Evolutionary conservation across 2,113 vertebrate genomes (phyloP).

Genomic region (Melanerpes aurifrons): DNA sequence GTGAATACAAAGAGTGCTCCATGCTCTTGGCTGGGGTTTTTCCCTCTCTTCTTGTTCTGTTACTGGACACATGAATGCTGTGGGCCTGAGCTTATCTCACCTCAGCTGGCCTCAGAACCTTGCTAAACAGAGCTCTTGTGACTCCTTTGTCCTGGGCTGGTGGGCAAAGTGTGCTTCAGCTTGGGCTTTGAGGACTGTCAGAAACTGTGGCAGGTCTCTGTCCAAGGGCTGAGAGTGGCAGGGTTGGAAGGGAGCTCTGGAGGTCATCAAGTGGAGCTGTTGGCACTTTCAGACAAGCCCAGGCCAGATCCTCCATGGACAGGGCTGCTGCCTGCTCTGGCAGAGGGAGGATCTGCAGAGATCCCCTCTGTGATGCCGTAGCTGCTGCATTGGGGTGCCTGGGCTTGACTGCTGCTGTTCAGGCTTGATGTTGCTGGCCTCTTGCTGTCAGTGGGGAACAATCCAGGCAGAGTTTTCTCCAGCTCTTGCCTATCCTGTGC

Average conservation of each 20-base stretch:
- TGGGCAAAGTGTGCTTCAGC: neutral
- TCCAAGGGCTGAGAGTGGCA: neutral
- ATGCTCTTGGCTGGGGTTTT: neutral
- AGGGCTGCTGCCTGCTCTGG: neutral
- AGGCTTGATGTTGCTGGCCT: neutral
- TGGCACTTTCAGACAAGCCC: neutral
- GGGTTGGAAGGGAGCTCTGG: no score
- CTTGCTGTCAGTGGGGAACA: neutral
- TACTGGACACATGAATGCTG: neutral
- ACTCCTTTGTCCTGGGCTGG: neutral
- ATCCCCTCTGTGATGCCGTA: neutral
- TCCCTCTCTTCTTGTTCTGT: rapidly evolving
- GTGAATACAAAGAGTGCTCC: neutral
- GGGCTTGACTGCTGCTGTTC: neutral
- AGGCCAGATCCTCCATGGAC: neutral
- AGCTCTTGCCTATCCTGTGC: neutral
- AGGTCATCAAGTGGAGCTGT: no score
- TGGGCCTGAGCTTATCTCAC: neutral
- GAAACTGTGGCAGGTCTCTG: neutral
- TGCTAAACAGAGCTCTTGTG: neutral
- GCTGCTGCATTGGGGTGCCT: neutral
- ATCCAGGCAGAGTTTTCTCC: neutral
- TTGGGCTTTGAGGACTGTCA: neutral
- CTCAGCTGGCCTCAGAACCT: neutral
- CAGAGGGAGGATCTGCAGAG: no score